These are phyloP conservation scores for Colistium nudipinnis DNA, from an alignment of 2,113 vertebrate genomes.

Conservation along the genomic window DNA sequence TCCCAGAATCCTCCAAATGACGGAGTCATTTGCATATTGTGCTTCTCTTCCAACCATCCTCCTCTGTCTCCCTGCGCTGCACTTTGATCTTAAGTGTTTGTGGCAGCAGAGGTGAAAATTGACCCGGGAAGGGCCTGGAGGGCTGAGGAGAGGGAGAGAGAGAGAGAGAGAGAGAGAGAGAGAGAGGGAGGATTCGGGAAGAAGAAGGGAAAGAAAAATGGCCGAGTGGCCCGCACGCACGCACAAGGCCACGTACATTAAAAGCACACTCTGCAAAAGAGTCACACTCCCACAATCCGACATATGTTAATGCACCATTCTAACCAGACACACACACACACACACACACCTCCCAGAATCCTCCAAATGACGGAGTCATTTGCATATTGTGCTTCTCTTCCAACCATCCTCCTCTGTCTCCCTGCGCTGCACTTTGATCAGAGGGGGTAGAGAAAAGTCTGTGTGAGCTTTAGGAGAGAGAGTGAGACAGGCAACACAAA, in stretches of 20 bases:
- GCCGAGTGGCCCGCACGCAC: slow-evolving; percentile 7
- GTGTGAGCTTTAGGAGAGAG: slow-evolving; percentile 33
- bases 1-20: slow-evolving; percentile 35
- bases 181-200: not conserved
- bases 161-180: not conserved
- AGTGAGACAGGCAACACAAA: too few relatives aligned
- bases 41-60: slow-evolving; percentile 42
- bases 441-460: slow-evolving; percentile 17
- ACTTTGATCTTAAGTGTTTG: too few relatives aligned
- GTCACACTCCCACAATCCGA: not conserved
- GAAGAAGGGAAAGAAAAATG: not conserved
- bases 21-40: slow-evolving; percentile 45
- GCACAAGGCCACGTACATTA: not conserved
- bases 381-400: slow-evolving; percentile 40
- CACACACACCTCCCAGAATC: slow-evolving; percentile 7
- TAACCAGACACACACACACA: slow-evolving; percentile 9
- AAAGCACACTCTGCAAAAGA: not conserved
- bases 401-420: slow-evolving; percentile 42
- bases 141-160: not conserved
- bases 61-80: slow-evolving; percentile 24
- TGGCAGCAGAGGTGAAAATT: too few relatives aligned
- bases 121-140: too few relatives aligned
- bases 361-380: slow-evolving; percentile 41
- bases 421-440: slow-evolving; percentile 38
- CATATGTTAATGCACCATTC: too few relatives aligned